phyloP scores from a whole-genome alignment of 2,113 vertebrate species.

The Hucho hucho region DNA sequence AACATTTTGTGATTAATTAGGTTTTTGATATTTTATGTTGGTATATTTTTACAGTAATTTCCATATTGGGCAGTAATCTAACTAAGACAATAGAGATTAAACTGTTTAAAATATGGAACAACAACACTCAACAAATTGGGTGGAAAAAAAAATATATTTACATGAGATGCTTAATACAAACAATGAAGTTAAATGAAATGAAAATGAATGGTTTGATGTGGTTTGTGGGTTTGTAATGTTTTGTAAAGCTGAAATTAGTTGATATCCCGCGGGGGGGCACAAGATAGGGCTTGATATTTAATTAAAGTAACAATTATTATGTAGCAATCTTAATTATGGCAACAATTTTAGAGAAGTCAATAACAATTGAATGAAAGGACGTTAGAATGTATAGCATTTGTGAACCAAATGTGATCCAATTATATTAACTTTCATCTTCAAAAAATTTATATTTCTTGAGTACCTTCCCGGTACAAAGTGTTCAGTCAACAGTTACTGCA shows the following conservation, averaged over 20 bases:
- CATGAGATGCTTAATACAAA: neutral
- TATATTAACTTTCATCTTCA: neutral
- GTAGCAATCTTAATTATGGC: neutral
- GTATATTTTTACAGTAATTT: constrained; percentile 8
- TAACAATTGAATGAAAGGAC: neutral
- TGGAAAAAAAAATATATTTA: neutral
- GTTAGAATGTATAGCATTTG: neutral
- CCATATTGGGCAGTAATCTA: neutral
- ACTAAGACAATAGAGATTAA: neutral
- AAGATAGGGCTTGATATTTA: constrained; percentile 22
- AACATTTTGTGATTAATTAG: constrained; percentile 17
- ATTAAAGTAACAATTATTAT: neutral
- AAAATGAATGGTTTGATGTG: neutral
- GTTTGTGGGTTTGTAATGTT: constrained; percentile 1
- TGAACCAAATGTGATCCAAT: neutral
- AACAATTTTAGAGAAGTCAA: too few relatives aligned
- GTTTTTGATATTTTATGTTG: constrained; percentile 18
- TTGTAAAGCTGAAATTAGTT: constrained; percentile 12
- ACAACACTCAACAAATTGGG: neutral
- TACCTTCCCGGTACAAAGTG: too few relatives aligned
- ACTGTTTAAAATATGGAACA: neutral
- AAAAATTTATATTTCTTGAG: neutral
- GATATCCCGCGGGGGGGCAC: constrained; percentile 18
- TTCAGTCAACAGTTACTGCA: neutral
- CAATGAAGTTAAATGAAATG: neutral